Percentiles rank a stretch among this genome's conserved stretches.
phyloP scores from a whole-genome alignment of 92 coral and sea anemone species.

The Hydrozoanthus gracilis region DNA sequence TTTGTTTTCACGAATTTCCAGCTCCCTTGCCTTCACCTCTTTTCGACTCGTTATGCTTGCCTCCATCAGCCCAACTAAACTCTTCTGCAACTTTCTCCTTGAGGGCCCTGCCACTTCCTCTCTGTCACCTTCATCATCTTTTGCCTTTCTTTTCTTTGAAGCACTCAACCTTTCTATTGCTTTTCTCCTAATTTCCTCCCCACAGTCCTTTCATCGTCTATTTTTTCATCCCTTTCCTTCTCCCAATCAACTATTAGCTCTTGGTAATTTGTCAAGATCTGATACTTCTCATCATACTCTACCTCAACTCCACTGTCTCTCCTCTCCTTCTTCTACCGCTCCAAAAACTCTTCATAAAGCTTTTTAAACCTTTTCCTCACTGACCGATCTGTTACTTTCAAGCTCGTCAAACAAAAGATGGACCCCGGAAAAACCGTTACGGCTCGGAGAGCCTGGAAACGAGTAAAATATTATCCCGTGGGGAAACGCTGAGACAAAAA shows the following conservation, averaged over 20 bases:
- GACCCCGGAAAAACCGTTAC: too few relatives aligned
- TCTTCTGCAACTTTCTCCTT: background rate
- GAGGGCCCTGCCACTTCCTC: conserved; percentile 2
- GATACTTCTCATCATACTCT: conserved; percentile 50
- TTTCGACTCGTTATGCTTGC: background rate
- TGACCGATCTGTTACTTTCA: conserved; percentile 46
- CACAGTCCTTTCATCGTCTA: conserved; percentile 44
- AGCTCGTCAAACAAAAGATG: too few relatives aligned
- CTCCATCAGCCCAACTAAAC: background rate
- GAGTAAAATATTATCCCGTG: too few relatives aligned
- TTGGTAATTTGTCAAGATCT: conserved; percentile 52
- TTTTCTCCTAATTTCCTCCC: conserved; percentile 51
- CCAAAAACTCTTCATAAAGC: conserved; percentile 45
- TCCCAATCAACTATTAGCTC: conserved; percentile 43
- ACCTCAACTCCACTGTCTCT: conserved; percentile 57
- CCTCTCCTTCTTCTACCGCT: conserved; percentile 51
- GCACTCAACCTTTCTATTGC: conserved; percentile 52
- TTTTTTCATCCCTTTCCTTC: conserved; percentile 20
- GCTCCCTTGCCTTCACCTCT: background rate
- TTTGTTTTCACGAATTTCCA: background rate
- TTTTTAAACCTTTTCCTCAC: conserved; percentile 55
- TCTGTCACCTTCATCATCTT: conserved; percentile 1
- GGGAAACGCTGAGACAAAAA: too few relatives aligned
- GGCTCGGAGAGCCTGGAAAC: too few relatives aligned
- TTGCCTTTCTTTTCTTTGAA: conserved; percentile 30